A percentile compares a stretch with the other conserved stretches of the same genome.
phyloP scores from a whole-genome alignment of 1,140 invertebrate genomes.

The Glossosoma conforme region DNA sequence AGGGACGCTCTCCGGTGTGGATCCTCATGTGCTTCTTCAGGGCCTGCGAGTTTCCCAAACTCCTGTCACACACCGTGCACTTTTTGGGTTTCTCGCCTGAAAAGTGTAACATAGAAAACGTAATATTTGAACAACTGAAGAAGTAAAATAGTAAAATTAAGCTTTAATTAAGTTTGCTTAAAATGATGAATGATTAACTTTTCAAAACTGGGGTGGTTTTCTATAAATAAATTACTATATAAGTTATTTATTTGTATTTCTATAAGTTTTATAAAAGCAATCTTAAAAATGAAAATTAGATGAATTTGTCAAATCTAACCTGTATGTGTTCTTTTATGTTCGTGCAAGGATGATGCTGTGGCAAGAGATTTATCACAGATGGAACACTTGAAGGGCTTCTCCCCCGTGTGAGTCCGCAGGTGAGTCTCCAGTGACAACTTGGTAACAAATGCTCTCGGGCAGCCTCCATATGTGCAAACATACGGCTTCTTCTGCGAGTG shows the following conservation, averaged over 20 bases:
- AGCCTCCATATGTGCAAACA: conserved; percentile 38
- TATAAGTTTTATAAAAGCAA: not conserved
- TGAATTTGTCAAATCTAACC: conserved; percentile 11
- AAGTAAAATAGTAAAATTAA: too few relatives aligned
- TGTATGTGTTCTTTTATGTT: conserved; percentile 27
- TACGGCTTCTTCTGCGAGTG: conserved; percentile 58
- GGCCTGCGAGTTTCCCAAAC: conserved; percentile 23
- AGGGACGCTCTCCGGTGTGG: conserved; percentile 27
- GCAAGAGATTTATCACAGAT: conserved; percentile 48
- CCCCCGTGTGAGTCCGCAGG: conserved; percentile 48
- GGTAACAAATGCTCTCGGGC: conserved; percentile 24
- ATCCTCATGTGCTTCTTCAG: conserved; percentile 28
- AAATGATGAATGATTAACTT: not conserved
- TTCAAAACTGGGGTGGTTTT: not conserved
- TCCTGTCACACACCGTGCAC: conserved; percentile 18
- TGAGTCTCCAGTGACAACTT: conserved; percentile 28
- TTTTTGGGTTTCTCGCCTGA: conserved; percentile 28
- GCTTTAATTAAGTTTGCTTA: not conserved
- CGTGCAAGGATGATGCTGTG: conserved; percentile 25
- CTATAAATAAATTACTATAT: not conserved
- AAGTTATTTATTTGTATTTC: not conserved
- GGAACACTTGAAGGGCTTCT: conserved; percentile 56
- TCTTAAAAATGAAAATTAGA: not conserved
- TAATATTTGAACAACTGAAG: too few relatives aligned
- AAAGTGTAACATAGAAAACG: too few relatives aligned